A percentile compares a stretch with the other conserved stretches of the same genome.
phyloP scores from a whole-genome alignment of 2,797 vertebrate species.

The Avahi laniger region DNA sequence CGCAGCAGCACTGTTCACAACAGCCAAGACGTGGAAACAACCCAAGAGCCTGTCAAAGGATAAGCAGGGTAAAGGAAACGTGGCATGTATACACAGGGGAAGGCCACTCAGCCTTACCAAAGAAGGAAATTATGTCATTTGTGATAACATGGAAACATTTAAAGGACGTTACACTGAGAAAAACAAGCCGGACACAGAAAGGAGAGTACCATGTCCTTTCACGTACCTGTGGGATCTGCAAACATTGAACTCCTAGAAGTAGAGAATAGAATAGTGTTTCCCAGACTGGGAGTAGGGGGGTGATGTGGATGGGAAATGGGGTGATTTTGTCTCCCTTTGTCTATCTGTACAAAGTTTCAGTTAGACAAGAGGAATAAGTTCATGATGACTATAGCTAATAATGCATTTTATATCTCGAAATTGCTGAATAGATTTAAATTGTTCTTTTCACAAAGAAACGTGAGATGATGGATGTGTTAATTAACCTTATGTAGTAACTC shows the following conservation, averaged over 20 bases:
- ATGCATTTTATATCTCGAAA: not conserved
- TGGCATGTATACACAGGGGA: not conserved
- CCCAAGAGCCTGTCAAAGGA: not conserved
- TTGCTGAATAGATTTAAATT: not conserved
- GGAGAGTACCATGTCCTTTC: too few species aligned
- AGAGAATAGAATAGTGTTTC: not conserved
- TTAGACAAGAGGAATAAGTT: not conserved
- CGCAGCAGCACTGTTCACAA: not conserved
- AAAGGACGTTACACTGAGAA: too few species aligned
- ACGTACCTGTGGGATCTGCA: too few species aligned
- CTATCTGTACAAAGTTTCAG: not conserved
- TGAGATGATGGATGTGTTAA: not conserved
- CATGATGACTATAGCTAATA: not conserved
- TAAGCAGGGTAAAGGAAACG: not conserved
- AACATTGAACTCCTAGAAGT: not conserved
- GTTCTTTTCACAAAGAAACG: not conserved
- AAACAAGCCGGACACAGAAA: not conserved
- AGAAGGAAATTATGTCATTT: not conserved
- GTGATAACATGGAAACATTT: not conserved
- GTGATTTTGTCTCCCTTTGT: too few species aligned
- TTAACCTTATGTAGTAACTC: not conserved
- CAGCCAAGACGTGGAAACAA: not conserved
- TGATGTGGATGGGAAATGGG: not conserved
- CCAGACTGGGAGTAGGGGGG: not conserved
- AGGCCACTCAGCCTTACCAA: not conserved